Percentiles rank a stretch among this genome's conserved stretches.
Conservation (phyloP, 1,140 invertebrate species). For the Bacillus rossius region DNA sequence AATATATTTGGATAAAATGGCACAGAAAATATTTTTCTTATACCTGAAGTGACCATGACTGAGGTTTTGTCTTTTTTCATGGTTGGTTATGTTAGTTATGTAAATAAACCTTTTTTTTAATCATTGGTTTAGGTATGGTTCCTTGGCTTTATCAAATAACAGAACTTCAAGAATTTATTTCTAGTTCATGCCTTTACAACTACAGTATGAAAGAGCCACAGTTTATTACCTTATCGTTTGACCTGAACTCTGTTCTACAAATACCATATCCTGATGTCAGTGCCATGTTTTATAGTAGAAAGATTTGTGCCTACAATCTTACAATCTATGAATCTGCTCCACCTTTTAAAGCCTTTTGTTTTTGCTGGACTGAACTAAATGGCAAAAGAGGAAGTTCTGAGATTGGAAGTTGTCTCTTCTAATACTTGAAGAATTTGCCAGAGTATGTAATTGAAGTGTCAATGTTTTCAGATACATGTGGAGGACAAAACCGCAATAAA, state of each 20-base stretch:
- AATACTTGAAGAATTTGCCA: slow-evolving; percentile 17
- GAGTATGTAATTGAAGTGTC: slow-evolving; percentile 17
- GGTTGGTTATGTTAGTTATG: background rate
- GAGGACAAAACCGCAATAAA: slow-evolving; percentile 24
- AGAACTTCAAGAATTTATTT: too few species aligned
- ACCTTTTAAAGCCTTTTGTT: background rate
- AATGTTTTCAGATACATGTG: slow-evolving; percentile 22
- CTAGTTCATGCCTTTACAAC: too few species aligned
- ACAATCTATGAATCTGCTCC: background rate
- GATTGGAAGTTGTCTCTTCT: background rate
- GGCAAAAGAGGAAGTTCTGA: slow-evolving; percentile 4
- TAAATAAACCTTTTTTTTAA: background rate
- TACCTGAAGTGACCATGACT: background rate
- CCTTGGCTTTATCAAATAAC: too few species aligned
- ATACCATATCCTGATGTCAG: slow-evolving; percentile 1
- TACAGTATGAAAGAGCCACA: background rate
- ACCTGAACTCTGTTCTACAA: slow-evolving; percentile 16
- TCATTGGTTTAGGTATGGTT: too few species aligned
- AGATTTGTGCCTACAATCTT: slow-evolving; percentile 5
- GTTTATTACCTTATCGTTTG: slow-evolving; percentile 15
- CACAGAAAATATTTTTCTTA: too few species aligned
- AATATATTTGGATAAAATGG: too few species aligned
- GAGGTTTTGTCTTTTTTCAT: background rate
- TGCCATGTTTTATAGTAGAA: slow-evolving; percentile 1
- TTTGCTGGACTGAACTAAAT: slow-evolving; percentile 4